A percentile compares a stretch with the other conserved stretches of the same genome.
These are phyloP conservation scores for Agelas oroides DNA, from an alignment of 37 sponge, comb jelly and placozoan species.

Conservation along the genomic window DNA sequence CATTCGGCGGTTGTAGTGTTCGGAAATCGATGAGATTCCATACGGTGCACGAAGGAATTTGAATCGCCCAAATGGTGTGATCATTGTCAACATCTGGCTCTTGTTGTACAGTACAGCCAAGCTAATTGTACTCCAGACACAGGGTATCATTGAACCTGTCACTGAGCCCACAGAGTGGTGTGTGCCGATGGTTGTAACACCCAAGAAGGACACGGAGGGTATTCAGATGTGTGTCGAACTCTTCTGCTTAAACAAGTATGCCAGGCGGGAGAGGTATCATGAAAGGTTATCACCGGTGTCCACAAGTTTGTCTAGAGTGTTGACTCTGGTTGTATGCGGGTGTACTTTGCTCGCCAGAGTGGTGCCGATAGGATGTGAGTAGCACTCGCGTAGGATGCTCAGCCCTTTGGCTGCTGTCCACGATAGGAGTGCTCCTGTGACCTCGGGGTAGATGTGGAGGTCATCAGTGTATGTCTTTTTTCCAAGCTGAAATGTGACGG, in stretches of 20 bases:
- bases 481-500: conserved; percentile 5
- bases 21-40: too few relatives aligned
- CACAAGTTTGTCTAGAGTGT: too few relatives aligned
- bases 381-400: conserved; percentile 21
- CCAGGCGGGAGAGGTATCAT: conserved; percentile 2
- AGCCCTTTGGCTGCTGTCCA: conserved; percentile 31
- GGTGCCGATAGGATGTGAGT: conserved; percentile 14
- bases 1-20: too few relatives aligned
- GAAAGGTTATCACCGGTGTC: background rate
- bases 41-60: too few relatives aligned
- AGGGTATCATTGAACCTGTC: conserved; percentile 61
- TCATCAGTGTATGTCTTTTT: conserved; percentile 2
- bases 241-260: conserved; percentile 27
- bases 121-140: conserved; percentile 31
- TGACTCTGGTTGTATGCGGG: background rate
- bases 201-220: conserved; percentile 43
- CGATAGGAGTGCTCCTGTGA: conserved; percentile 22
- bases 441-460: conserved; percentile 32
- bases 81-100: conserved; percentile 52
- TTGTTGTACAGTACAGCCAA: conserved; percentile 48
- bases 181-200: conserved; percentile 44
- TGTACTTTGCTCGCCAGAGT: too few relatives aligned
- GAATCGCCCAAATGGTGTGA: too few relatives aligned
- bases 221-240: conserved; percentile 34
- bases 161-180: conserved; percentile 49